These are phyloP conservation scores for Actinernus sp. DNA, from an alignment of 92 coral and sea anemone species.

Conservation along the genomic window DNA sequence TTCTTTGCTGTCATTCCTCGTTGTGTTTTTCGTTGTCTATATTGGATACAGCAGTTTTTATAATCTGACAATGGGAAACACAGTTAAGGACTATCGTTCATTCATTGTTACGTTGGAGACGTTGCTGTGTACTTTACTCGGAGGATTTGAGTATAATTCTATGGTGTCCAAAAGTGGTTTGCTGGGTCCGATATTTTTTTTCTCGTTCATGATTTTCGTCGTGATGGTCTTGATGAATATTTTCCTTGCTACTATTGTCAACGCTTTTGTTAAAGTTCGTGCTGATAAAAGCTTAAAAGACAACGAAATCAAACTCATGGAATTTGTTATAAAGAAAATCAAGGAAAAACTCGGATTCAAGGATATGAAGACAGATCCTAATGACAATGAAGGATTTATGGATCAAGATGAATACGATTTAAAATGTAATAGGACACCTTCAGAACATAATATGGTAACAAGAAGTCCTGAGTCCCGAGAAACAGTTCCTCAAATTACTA, in stretches of 20 bases:
- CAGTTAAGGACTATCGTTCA: slow-evolving; percentile 63
- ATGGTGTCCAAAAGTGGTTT: slow-evolving; percentile 51
- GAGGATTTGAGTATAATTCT: slow-evolving; percentile 78
- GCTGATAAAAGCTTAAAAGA: slow-evolving; percentile 47
- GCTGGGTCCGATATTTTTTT: slow-evolving; percentile 85
- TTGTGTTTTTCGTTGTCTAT: slow-evolving; percentile 73
- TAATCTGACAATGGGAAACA: slow-evolving; percentile 67
- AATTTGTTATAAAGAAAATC: slow-evolving; percentile 20
- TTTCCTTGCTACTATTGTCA: slow-evolving; percentile 84
- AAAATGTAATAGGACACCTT: background rate
- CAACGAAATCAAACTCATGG: slow-evolving; percentile 69
- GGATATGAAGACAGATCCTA: background rate
- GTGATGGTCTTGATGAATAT: slow-evolving; percentile 87
- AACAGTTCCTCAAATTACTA: background rate
- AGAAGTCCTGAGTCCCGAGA: background rate
- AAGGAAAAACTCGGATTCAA: slow-evolving; percentile 7
- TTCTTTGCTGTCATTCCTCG: slow-evolving; percentile 70
- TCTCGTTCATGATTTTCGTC: slow-evolving; percentile 78
- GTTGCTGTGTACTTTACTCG: slow-evolving; percentile 77
- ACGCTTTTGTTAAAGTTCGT: slow-evolving; percentile 75
- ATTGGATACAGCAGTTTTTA: slow-evolving; percentile 70
- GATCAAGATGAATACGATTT: slow-evolving; percentile 2
- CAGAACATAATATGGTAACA: background rate
- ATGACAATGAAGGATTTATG: slow-evolving; percentile 1
- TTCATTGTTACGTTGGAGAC: slow-evolving; percentile 67